Conservation (phyloP, 2,113 vertebrate genomes). For the Carettochelys insculpta region DNA sequence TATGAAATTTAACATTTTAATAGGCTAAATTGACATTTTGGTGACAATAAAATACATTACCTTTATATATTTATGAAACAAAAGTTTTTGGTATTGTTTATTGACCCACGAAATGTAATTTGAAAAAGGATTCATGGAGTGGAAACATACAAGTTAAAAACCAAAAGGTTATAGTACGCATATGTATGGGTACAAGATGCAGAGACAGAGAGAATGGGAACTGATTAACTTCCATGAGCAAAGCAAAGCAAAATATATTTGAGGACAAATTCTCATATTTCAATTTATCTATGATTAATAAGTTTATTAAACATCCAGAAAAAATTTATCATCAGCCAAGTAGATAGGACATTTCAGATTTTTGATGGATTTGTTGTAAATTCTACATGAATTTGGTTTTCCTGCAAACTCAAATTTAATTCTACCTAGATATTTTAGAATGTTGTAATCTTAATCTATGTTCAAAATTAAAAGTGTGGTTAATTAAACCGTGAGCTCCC, state of each 20-base stretch:
- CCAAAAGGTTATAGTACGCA: rapidly evolving
- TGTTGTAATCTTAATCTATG: neutral
- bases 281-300: neutral
- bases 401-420: neutral
- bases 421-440: neutral
- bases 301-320: neutral
- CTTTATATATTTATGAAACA: neutral
- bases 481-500: neutral
- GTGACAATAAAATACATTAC: neutral
- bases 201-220: neutral
- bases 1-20: neutral
- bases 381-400: neutral
- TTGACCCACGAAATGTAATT: rapidly evolving
- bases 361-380: neutral
- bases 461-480: neutral
- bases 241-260: neutral
- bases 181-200: neutral
- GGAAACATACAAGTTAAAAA: neutral
- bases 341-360: neutral
- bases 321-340: neutral
- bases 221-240: neutral
- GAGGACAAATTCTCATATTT: neutral
- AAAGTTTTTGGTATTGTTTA: neutral
- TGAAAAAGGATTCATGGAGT: neutral
- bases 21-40: neutral